These are phyloP conservation scores for Aegithalos caudatus DNA, from an alignment of 2,113 vertebrate genomes.

Conservation along the genomic window DNA sequence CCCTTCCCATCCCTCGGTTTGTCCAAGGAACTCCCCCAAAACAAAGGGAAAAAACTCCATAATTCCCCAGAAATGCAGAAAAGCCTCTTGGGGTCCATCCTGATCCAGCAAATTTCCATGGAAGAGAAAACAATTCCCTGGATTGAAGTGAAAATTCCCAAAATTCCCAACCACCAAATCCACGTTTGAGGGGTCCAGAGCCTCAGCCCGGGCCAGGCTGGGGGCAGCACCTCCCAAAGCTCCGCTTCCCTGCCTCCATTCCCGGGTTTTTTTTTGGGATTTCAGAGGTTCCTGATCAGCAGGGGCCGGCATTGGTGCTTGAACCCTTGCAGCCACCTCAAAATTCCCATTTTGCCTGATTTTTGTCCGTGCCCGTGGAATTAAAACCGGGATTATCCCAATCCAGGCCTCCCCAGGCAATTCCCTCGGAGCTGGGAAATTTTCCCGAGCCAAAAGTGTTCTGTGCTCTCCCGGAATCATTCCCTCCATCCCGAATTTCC, in stretches of 20 bases:
- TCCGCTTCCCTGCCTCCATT: neutral
- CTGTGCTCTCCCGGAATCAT: neutral
- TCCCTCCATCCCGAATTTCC: neutral
- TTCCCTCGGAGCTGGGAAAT: too few relatives aligned
- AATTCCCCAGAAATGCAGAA: neutral
- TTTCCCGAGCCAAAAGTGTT: neutral
- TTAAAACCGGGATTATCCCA: neutral
- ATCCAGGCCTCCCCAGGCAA: neutral
- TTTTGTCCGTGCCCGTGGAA: neutral
- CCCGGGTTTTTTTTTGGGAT: neutral
- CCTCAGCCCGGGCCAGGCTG: too few relatives aligned
- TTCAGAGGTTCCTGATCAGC: neutral
- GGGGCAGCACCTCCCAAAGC: neutral
- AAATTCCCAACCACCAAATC: neutral
- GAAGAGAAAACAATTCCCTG: neutral
- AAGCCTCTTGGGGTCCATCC: neutral
- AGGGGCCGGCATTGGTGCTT: neutral
- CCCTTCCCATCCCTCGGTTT: neutral
- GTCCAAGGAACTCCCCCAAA: neutral
- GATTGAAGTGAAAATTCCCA: too few relatives aligned
- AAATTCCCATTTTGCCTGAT: neutral
- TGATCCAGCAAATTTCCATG: neutral
- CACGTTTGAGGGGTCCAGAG: neutral
- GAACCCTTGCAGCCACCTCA: too few relatives aligned
- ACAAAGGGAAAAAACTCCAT: neutral